Base-by-base conservation (phyloP, 2,888 invertebrate genomes). In the Protophormia terraenovae region DNA sequence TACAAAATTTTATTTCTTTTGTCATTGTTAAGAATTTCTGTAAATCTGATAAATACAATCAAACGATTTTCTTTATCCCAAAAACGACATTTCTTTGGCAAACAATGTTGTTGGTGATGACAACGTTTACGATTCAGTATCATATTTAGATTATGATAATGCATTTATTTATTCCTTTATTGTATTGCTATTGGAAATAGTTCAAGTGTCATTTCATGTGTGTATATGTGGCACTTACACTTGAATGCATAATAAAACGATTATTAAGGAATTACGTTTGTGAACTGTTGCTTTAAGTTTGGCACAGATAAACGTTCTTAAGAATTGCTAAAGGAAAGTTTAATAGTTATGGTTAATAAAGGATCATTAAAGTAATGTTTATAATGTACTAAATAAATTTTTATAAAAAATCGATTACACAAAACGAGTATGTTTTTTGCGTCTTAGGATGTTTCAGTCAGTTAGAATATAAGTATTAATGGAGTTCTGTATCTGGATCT, bases 161-260 rank as follows among this genome's bases (percentile, higher is more conserved):
- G 60, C 78, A 82, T 82, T 82, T 64, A 32, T 73, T 62, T 35
- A 60, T 78, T 64, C 38, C n/a, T 55, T 72, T 35, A 47, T 47
- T 80, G 53, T 38, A 75, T 75, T 71, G 78, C 41, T 82, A 58
- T 85, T 71, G 55, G 71, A 77, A 85, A 78, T 81, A 78, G 81
- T 78, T 77, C 22, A 62, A 77, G 72, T 81, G 53, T 4, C 64
- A 67, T 29, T 77, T 73, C 53, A 77, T 64, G 38, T 80, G 69
- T 66, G n/a, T n/a, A n/a, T n/a, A n/a, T n/a, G 71, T 29, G 73
- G 10, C 58, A 78, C 53, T 85, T 77, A 79, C 78, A 85, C 85
- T 82, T 76, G 78, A 82, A 75, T 75, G 78, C 85, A 82, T 85
- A 85, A 85, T 85, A 85, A 85, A 85, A 82, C 78, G 82, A 79